These are phyloP conservation scores for Trichopria drosophilae DNA, from an alignment of 2,888 invertebrate genomes.

Conservation along the genomic window DNA sequence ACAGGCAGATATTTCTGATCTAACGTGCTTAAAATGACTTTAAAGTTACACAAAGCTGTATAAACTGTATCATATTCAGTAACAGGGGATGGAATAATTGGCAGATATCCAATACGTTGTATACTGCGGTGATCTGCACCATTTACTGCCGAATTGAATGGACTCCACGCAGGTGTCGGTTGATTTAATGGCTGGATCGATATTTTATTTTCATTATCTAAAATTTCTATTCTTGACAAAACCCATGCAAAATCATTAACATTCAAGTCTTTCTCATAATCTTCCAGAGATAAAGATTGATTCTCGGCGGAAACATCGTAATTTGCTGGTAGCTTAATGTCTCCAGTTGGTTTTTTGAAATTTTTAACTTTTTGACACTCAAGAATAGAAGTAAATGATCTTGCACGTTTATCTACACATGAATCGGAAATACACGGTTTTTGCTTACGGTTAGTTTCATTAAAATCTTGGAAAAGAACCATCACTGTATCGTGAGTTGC, in stretches of 20 bases:
- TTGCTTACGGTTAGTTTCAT: background rate
- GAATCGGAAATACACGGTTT: background rate
- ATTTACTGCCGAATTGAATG: constrained; percentile 4
- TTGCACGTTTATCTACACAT: constrained; percentile 1
- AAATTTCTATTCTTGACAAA: background rate
- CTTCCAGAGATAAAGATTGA: background rate
- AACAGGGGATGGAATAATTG: constrained; percentile 13
- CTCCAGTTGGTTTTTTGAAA: background rate
- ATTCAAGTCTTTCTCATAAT: background rate
- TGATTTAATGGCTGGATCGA: background rate
- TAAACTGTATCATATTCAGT: constrained; percentile 21
- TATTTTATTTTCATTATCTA: background rate
- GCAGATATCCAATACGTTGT: constrained; percentile 18
- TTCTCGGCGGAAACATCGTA: background rate
- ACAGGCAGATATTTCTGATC: constrained; percentile 18
- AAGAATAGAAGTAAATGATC: background rate
- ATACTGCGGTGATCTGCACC: background rate
- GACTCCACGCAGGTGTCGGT: constrained; percentile 3
- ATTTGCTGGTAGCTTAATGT: background rate
- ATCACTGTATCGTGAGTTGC: background rate
- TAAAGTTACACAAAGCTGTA: constrained; percentile 22
- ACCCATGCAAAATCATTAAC: background rate
- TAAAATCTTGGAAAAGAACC: constrained; percentile 1
- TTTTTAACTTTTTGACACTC: background rate
- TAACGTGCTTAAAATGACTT: constrained; percentile 10